phyloP scores from a whole-genome alignment of 2,797 vertebrate species.

The Rhinogobio ventralis region DNA sequence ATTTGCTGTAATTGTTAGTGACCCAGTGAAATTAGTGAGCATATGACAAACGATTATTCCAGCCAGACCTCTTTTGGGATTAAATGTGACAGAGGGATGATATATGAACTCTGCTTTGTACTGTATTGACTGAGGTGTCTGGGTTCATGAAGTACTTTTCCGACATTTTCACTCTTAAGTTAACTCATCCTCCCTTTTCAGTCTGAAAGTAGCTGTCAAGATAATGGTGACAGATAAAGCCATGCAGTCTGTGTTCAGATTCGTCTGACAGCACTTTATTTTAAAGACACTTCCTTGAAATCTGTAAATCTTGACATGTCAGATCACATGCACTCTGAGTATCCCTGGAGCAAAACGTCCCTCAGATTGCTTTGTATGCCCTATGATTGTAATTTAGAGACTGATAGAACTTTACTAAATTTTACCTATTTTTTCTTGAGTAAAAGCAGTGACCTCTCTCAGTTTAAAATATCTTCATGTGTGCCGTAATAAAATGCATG shows the following conservation, averaged over 20 bases:
- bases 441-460: background rate
- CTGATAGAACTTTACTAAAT: background rate
- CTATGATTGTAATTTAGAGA: conserved; percentile 34
- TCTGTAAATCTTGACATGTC: conserved; percentile 63
- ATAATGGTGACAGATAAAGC: conserved; percentile 60
- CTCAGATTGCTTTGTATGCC: conserved; percentile 21
- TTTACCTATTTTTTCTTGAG: background rate
- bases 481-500: background rate
- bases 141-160: conserved; percentile 17
- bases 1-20: conserved; percentile 2
- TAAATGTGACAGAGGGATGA: background rate
- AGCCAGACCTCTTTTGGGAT: background rate
- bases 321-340: conserved; percentile 52
- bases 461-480: background rate
- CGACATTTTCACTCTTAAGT: conserved; percentile 33
- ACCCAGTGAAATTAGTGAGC: background rate
- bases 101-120: background rate
- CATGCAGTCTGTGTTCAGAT: conserved; percentile 55
- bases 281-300: conserved; percentile 60
- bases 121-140: conserved; percentile 8
- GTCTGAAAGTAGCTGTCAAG: conserved; percentile 30
- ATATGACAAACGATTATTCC: background rate
- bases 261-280: conserved; percentile 63
- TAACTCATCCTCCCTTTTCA: conserved; percentile 31
- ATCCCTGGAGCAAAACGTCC: conserved; percentile 26